A percentile compares a stretch with the other conserved stretches of the same genome.
Conservation (phyloP, 2,113 vertebrate genomes). For the Rhabdomys dilectus region DNA sequence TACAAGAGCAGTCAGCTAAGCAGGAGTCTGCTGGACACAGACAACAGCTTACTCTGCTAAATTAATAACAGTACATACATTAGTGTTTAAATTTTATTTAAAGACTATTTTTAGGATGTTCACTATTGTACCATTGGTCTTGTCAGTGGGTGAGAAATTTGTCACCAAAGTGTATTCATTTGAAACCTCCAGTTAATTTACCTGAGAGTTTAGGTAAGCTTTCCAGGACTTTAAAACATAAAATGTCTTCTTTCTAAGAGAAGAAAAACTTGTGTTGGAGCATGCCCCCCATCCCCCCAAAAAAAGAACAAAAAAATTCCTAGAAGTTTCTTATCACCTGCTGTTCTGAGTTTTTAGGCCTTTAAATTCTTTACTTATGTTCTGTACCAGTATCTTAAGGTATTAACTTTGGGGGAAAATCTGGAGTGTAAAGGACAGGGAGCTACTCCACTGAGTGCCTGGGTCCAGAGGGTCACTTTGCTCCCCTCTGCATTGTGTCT, state of each 20-base stretch:
- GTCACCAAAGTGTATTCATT: constrained; percentile 20
- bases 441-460: neutral
- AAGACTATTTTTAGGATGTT: neutral
- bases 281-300: neutral
- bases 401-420: neutral
- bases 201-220: neutral
- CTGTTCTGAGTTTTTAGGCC: neutral
- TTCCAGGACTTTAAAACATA: constrained; percentile 55
- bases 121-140: neutral
- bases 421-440: neutral
- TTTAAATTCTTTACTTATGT: neutral
- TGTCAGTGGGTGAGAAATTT: constrained; percentile 36
- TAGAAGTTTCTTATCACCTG: constrained; percentile 10
- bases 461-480: neutral
- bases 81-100: constrained; percentile 41
- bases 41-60: neutral
- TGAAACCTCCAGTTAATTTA: constrained; percentile 10
- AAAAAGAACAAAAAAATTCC: neutral
- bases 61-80: neutral
- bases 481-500: neutral
- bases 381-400: neutral
- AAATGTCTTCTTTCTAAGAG: neutral
- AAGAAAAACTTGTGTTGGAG: constrained; percentile 1
- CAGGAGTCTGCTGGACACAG: constrained; percentile 1
- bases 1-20: neutral